phyloP scores from a whole-genome alignment of 2,797 vertebrate genomes.

The Arrhamphus sclerolepis region DNA sequence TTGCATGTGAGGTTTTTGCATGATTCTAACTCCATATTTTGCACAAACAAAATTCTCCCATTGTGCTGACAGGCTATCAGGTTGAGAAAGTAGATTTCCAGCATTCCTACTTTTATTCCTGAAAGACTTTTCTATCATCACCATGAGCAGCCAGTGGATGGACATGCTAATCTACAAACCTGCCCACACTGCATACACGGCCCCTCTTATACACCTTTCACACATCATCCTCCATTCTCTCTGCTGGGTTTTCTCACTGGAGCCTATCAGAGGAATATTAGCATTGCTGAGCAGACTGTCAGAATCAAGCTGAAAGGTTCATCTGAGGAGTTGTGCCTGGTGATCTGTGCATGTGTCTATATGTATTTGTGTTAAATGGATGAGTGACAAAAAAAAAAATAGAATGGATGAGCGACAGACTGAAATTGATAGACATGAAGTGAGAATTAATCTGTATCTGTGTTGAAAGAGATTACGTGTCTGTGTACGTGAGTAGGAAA shows the following conservation, averaged over 20 bases:
- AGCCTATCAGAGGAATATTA: constrained; percentile 46
- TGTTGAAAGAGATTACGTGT: constrained; percentile 19
- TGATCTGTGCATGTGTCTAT: constrained; percentile 5
- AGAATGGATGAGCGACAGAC: constrained; percentile 12
- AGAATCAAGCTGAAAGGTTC: constrained; percentile 29
- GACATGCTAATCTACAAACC: background rate
- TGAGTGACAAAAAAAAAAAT: too few species aligned
- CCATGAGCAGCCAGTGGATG: background rate
- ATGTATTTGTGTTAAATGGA: background rate
- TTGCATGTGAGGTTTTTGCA: too few species aligned
- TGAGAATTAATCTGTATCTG: constrained; percentile 15
- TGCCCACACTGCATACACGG: background rate
- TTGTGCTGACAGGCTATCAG: background rate
- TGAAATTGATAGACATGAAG: constrained; percentile 22
- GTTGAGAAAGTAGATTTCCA: background rate
- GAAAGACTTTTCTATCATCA: too few species aligned
- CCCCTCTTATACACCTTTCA: background rate
- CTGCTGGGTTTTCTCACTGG: constrained; percentile 25
- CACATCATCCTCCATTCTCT: background rate
- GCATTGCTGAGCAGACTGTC: constrained; percentile 40
- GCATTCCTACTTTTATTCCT: constrained; percentile 2
- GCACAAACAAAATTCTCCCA: too few species aligned
- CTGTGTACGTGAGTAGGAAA: constrained; percentile 10
- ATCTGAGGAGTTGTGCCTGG: constrained; percentile 27
- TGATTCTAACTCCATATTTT: too few species aligned